Evolutionary conservation across 2,888 invertebrate genomes (phyloP).

Genomic region (Busseola fusca): DNA sequence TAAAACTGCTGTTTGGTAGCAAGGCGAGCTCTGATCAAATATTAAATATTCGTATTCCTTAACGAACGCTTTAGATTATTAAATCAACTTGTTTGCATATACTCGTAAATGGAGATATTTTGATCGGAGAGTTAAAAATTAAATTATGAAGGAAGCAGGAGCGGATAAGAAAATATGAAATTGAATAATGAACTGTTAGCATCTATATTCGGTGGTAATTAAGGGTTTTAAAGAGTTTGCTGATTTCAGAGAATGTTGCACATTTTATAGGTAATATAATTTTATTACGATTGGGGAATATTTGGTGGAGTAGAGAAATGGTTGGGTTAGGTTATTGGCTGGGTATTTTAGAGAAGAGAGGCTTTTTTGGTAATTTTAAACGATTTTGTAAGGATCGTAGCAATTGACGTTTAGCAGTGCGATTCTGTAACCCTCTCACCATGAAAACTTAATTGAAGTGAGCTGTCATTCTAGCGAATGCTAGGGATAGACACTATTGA

Average conservation of each 20-base stretch:
- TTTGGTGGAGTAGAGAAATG: not conserved
- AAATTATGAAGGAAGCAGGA: constrained; percentile 22
- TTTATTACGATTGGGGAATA: not conserved
- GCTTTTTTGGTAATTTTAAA: no score
- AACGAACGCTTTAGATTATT: constrained; percentile 62
- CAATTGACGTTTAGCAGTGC: no score
- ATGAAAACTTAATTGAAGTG: no score
- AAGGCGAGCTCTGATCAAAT: constrained; percentile 60
- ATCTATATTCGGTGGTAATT: not conserved
- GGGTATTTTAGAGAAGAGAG: not conserved
- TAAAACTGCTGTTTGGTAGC: constrained; percentile 45
- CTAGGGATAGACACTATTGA: no score
- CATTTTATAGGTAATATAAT: not conserved
- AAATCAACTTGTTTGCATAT: constrained; percentile 55
- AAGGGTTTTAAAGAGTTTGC: not conserved
- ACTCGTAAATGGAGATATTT: constrained; percentile 34
- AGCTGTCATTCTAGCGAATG: no score
- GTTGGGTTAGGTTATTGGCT: not conserved
- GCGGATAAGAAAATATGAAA: constrained; percentile 13
- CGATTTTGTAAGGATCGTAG: not conserved
- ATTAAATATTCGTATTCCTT: constrained; percentile 67
- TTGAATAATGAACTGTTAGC: constrained; percentile 15
- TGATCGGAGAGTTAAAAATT: constrained; percentile 37
- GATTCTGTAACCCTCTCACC: no score
- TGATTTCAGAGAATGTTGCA: constrained; percentile 1